A percentile compares a stretch with the other conserved stretches of the same genome.
Evolutionary conservation across 2,113 vertebrate genomes (phyloP).

Genomic region (Ginglymostoma cirratum): DNA sequence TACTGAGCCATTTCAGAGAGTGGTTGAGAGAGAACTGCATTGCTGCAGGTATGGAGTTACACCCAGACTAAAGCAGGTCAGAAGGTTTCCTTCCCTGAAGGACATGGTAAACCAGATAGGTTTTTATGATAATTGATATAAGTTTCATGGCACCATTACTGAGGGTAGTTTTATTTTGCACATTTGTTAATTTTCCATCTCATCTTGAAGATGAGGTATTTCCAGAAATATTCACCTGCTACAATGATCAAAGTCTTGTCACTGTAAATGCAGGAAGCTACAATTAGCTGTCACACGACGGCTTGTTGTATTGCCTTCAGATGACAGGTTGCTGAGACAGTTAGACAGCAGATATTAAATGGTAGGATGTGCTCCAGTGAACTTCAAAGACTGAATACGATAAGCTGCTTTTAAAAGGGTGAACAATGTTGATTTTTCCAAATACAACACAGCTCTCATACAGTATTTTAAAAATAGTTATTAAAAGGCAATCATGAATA

Average conservation of each 20-base stretch:
- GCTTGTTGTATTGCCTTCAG: not conserved
- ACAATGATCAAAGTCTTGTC: not conserved
- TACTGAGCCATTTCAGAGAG: too few relatives aligned
- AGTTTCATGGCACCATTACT: too few relatives aligned
- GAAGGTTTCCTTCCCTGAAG: too few relatives aligned
- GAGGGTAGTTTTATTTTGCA: too few relatives aligned
- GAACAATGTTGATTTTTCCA: not conserved
- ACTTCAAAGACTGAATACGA: not conserved
- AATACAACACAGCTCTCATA: not conserved
- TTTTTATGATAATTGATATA: too few relatives aligned
- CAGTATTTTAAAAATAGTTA: not conserved
- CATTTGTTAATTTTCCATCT: not conserved
- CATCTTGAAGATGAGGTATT: not conserved
- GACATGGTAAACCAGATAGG: too few relatives aligned
- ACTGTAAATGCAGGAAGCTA: not conserved
- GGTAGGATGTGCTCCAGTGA: not conserved
- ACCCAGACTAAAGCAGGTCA: too few relatives aligned
- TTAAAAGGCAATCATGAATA: not conserved
- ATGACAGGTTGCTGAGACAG: not conserved
- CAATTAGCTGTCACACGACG: not conserved
- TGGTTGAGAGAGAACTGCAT: too few relatives aligned
- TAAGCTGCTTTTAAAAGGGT: not conserved
- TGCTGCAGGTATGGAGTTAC: too few relatives aligned
- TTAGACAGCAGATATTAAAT: not conserved
- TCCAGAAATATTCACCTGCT: not conserved